Evolutionary conservation across 2,113 vertebrate species (phyloP), one percentile per base, ranked within the genome.

Genomic region (Pionites leucogaster): DNA sequence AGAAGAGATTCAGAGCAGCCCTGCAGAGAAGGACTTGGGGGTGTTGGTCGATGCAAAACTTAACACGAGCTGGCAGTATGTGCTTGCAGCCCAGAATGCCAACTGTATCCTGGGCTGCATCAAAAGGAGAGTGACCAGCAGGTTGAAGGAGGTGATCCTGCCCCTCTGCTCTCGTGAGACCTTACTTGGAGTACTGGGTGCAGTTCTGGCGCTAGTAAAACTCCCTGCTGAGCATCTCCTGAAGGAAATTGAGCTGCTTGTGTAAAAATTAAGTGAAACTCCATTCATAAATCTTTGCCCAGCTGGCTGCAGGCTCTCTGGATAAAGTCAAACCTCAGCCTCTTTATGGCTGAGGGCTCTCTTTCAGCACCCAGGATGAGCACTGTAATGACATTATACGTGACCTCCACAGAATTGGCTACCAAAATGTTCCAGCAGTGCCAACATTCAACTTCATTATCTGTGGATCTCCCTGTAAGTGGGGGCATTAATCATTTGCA

Each of bases 391-490:
- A 44, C 63, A 18, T 2, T 5, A 74, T 13, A 25, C 5, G 2
- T 13, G 10, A 44, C 14, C 35, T 52, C 13, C 0, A 1, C 22
- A 57, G 25, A 65, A 55, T 0, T 19, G 29, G 10, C 33, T 22
- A 85, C 41, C 29, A 80, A 55, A 53, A 90, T 20, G 5, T 63
- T 81, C 23, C 14, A 78, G 50, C 37, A n/a, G 20, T 35, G n/a
- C 55, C 42, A 59, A 8, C 0, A 0, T 62, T 50, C 67, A 75
- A 1, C 29, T 65, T 86, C 33, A 22, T 44, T 16, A 77, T 19
- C 39, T 55, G 19, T 52, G 46, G 25, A 53, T 81, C 42, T 37
- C 12, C 23, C 57, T 60, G 11, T 41, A 93, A 82, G 0, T 63
- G 37, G 17, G 25, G 84, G 31, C 41, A 35, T 22, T 28, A 82